These are phyloP conservation scores for Trichonephila clavipes DNA, from an alignment of 1,140 invertebrate species.

Conservation along the genomic window DNA sequence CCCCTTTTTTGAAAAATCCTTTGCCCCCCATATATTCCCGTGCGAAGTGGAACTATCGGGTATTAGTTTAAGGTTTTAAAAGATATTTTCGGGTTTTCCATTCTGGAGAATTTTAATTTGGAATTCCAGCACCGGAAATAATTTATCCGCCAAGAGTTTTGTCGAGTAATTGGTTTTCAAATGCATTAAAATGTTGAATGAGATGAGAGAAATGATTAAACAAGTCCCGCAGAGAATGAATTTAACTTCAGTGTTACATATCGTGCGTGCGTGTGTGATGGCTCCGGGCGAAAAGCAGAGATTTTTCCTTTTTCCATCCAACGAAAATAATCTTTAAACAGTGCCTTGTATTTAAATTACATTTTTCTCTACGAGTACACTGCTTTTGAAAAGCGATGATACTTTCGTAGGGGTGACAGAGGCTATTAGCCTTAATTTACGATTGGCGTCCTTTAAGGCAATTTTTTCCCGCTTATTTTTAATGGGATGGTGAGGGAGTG, in stretches of 20 bases:
- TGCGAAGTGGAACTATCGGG: slow-evolving; percentile 1
- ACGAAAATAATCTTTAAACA: neutral
- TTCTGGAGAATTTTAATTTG: slow-evolving; percentile 51
- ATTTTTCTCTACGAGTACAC: neutral
- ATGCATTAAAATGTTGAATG: slow-evolving; percentile 67
- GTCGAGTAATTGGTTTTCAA: slow-evolving; percentile 67
- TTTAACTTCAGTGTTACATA: slow-evolving; percentile 49
- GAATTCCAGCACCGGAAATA: slow-evolving; percentile 44
- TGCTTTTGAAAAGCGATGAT: neutral
- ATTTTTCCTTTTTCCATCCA: neutral
- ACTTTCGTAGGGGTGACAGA: neutral
- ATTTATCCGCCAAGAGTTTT: slow-evolving; percentile 40
- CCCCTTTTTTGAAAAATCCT: slow-evolving; percentile 13
- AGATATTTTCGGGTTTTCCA: neutral
- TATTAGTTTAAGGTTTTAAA: slow-evolving; percentile 36
- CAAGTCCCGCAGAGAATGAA: slow-evolving; percentile 40
- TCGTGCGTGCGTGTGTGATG: neutral
- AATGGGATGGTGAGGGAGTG: neutral
- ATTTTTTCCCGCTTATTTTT: neutral
- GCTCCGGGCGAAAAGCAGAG: slow-evolving; percentile 9
- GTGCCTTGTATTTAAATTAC: neutral
- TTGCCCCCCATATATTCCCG: no score
- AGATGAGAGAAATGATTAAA: slow-evolving; percentile 55
- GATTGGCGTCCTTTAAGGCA: neutral
- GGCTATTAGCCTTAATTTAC: slow-evolving; percentile 20